Evolutionary conservation across 2,888 invertebrate genomes (phyloP).

Genomic region (Zhuqinia jingwanae): DNA sequence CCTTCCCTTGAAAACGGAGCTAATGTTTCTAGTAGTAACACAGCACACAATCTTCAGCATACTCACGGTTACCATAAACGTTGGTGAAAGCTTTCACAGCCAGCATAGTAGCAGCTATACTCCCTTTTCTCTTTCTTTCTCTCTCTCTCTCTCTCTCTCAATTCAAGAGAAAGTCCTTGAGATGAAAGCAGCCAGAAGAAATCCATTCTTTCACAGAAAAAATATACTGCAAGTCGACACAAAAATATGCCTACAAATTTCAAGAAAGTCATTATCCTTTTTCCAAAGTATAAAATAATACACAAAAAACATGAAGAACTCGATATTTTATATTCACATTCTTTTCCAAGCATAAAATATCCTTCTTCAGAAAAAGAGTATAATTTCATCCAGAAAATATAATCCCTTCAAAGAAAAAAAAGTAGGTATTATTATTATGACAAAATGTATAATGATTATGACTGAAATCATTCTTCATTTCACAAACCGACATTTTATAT

Average conservation of each 20-base stretch:
- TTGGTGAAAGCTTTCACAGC: not conserved
- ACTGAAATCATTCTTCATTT: too few relatives aligned
- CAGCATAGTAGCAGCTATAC: too few relatives aligned
- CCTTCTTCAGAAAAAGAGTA: not conserved
- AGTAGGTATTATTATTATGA: too few relatives aligned
- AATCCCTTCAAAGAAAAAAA: not conserved
- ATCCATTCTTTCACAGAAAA: not conserved
- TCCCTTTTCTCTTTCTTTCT: too few relatives aligned
- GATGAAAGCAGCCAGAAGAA: conserved; percentile 18
- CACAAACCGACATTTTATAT: too few relatives aligned
- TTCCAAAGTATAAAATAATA: too few relatives aligned
- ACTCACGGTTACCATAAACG: too few relatives aligned
- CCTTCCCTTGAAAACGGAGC: not conserved
- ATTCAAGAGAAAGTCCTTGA: conserved; percentile 46
- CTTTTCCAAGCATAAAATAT: not conserved
- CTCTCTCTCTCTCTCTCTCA: not conserved
- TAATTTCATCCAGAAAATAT: not conserved
- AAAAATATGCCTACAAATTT: not conserved
- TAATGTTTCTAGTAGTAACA: too few relatives aligned
- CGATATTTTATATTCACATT: too few relatives aligned
- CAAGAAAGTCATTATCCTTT: too few relatives aligned
- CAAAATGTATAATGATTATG: too few relatives aligned
- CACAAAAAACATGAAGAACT: not conserved
- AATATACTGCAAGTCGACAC: conserved; percentile 14
- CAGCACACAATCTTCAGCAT: too few relatives aligned